phyloP scores from a whole-genome alignment of 2,888 invertebrate species.

The Sthenelais limicola region DNA sequence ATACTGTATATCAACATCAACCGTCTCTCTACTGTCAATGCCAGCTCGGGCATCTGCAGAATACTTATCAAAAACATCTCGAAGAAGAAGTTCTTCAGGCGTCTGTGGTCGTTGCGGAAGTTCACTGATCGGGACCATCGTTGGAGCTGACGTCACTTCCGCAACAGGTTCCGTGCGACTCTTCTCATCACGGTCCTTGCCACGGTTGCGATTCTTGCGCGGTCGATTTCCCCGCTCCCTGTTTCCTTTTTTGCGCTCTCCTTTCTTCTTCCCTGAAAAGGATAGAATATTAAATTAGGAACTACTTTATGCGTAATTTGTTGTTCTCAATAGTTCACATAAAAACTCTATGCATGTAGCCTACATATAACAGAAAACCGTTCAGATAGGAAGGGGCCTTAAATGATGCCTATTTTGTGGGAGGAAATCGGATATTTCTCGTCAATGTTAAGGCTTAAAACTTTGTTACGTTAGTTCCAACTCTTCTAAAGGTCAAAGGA shows the following conservation, averaged over 20 bases:
- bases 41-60: conserved; percentile 39
- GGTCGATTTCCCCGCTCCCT: background rate
- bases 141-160: background rate
- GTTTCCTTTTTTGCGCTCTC: conserved; percentile 17
- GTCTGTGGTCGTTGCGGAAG: background rate
- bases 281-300: no score
- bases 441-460: no score
- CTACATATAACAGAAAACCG: no score
- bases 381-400: no score
- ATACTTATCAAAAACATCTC: conserved; percentile 31
- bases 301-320: no score
- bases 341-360: no score
- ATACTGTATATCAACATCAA: conserved; percentile 29
- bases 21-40: conserved; percentile 29
- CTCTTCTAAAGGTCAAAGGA: no score
- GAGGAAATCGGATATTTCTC: no score
- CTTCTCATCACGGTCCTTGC: background rate
- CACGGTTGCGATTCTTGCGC: conserved; percentile 29
- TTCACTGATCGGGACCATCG: background rate
- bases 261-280: conserved; percentile 18
- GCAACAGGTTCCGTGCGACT: background rate
- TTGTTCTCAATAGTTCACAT: no score
- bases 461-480: no score
- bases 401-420: no score
- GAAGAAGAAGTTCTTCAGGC: conserved; percentile 35